Evolutionary conservation across 2,113 vertebrate species (phyloP), one percentile per base, ranked within the genome.

Genomic region (Panthera tigris): DNA sequence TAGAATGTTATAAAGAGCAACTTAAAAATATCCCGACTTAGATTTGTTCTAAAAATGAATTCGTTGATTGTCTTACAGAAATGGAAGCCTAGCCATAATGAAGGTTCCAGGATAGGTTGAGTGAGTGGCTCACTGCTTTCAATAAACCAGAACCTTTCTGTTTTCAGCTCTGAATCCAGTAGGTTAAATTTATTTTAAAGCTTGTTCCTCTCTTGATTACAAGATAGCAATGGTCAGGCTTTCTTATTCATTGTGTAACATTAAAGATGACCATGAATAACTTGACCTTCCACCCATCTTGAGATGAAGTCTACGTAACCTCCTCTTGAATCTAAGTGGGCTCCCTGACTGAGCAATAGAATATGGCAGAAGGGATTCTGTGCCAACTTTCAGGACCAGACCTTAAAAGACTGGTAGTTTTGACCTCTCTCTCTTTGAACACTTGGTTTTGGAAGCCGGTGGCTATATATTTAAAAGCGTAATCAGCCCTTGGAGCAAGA

Each of bases 331-430:
- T 79, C 16, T 66, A 12, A 3, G 14, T 39, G 23, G 36, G 7
- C 6, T 41, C 14, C 27, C 21, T 71, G 48, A 29, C 6, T 36
- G 7, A 76, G 25, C 39, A 81, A 14, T 19, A 55, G 11, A 55
- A 33, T 15, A 48, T 18, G 50, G 50, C 5, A 50, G 41, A 69
- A 48, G 13, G 31, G 41, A 84, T 11, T 19, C 1, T 12, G 4
- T 3, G 2, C 14, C 16, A 85, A 15, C 36, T 65, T 52, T 7
- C 4, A 69, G 25, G 16, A 4, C 27, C 4, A 50, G 2, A 27
- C 8, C 1, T 27, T 41, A 16, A 48, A 91, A 55, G 0, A 39
- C 0, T 4, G 0, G 2, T 31, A 29, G 8, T 11, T 61, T 55
- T 45, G n/a, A 50, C 8, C 23, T 50, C 1, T 52, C 13, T 84